Evolutionary conservation across 2,113 vertebrate genomes (phyloP), one percentile per base, ranked within the genome.

Genomic region (Phoenicopterus ruber): DNA sequence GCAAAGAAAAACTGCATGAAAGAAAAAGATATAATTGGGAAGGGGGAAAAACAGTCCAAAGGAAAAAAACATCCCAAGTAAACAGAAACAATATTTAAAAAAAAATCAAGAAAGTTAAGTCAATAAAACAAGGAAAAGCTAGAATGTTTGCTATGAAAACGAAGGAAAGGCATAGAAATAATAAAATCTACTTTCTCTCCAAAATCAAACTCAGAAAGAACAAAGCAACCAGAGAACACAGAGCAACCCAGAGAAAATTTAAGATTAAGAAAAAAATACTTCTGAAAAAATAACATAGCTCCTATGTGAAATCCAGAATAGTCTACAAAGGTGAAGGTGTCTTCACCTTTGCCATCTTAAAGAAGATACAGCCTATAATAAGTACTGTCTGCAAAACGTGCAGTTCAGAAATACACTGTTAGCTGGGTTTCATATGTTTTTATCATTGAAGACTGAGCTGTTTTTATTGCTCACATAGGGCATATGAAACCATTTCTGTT

Each of bases 1-100:
- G 87, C 29, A 88, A 95, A 96, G 86, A 88, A 93, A 90, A 93
- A 61, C 38, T 93, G 44, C 57, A 79, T 67, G 78, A 95, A 91
- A 94, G 93, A 82, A 85, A 73, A 79, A 86, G 42, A 74, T 86
- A 80, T 79, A 92, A 95, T 90, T 94, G 79, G 82, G 65, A 95
- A 96, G 57, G 11, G 77, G 63, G 44, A 10, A 94, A 86, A 95
- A n/a, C 13, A 79, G 24, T 96, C 82, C 79, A 88, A 88, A 88
- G 59, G 79, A 95, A 93, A 91, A 88, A 67, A 10, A 36, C 25
- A 84, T 36, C 47, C 63, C 19, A 49, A 72, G 38, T 31, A 93
- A 86, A 88, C 22, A 96, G 57, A 89, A 63, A 59, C 2, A n/a
- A 16, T 62, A 34, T 18, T 42, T 61, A 8, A 38, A 82, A 73